A percentile compares a stretch with the other conserved stretches of the same genome.
Conservation (phyloP, 2,888 invertebrate species). For the Troides aeacus region DNA sequence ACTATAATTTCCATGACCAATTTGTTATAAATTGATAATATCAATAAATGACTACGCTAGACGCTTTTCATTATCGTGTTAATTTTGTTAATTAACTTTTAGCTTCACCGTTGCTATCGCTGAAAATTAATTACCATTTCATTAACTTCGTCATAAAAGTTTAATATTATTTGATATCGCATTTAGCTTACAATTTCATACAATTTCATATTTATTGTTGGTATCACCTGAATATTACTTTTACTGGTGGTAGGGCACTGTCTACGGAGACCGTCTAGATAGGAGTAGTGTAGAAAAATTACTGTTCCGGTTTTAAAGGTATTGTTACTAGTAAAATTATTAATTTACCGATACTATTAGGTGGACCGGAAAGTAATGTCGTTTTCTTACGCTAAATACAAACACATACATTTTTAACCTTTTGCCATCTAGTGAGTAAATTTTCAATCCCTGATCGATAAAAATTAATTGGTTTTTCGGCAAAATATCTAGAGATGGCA, state of each 20-base stretch:
- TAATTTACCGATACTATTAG: too few relatives aligned
- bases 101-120: constrained; percentile 15
- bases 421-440: too few relatives aligned
- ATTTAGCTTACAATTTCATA: neutral
- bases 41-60: neutral
- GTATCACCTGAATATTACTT: neutral
- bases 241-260: neutral
- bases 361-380: too few relatives aligned
- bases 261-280: too few relatives aligned
- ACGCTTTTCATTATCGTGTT: constrained; percentile 1
- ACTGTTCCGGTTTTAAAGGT: too few relatives aligned
- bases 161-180: neutral
- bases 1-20: neutral
- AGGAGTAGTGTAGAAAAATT: too few relatives aligned
- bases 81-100: constrained; percentile 15
- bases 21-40: neutral
- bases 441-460: too few relatives aligned
- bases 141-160: constrained; percentile 7
- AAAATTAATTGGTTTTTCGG: too few relatives aligned
- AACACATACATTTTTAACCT: too few relatives aligned
- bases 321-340: too few relatives aligned
- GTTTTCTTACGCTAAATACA: too few relatives aligned
- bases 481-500: too few relatives aligned
- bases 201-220: neutral
- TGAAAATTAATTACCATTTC: constrained; percentile 13